Percentiles rank a stretch among this genome's conserved stretches.
Evolutionary conservation across 2,113 vertebrate species (phyloP).

Genomic region (Chauna torquata): DNA sequence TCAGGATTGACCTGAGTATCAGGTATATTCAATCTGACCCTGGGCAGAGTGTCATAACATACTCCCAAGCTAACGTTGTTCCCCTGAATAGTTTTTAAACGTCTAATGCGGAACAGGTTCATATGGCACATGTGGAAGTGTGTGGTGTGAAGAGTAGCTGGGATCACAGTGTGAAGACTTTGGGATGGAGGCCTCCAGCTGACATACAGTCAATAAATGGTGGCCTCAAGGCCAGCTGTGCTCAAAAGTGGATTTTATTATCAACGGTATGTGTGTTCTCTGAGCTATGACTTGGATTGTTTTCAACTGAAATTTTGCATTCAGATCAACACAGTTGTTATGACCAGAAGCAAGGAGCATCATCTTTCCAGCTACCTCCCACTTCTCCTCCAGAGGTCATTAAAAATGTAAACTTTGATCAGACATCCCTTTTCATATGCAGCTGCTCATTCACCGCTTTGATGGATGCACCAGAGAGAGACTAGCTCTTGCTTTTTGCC

Average conservation of each 20-base stretch:
- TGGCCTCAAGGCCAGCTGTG: not conserved
- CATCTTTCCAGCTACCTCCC: not conserved
- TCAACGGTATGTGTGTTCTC: not conserved
- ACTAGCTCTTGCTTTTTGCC: not conserved
- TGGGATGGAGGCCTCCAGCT: not conserved
- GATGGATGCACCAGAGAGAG: not conserved
- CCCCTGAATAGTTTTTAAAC: not conserved
- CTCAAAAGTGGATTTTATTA: not conserved
- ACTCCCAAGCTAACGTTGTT: not conserved
- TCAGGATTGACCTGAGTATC: not conserved
- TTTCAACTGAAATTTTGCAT: not conserved
- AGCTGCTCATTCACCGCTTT: not conserved
- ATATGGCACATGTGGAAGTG: not conserved
- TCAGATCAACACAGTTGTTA: not conserved
- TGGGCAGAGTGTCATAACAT: not conserved
- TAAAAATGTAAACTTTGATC: not conserved
- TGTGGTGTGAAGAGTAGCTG: not conserved
- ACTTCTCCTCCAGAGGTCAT: not conserved
- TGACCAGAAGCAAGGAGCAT: not conserved
- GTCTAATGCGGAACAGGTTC: not conserved
- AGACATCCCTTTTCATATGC: not conserved
- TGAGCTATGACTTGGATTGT: not conserved
- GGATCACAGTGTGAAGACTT: not conserved
- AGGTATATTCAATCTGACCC: not conserved
- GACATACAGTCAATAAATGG: not conserved